Evolutionary conservation across 2,113 vertebrate species (phyloP), one percentile per base, ranked within the genome.

Genomic region (Carassius gibelio): DNA sequence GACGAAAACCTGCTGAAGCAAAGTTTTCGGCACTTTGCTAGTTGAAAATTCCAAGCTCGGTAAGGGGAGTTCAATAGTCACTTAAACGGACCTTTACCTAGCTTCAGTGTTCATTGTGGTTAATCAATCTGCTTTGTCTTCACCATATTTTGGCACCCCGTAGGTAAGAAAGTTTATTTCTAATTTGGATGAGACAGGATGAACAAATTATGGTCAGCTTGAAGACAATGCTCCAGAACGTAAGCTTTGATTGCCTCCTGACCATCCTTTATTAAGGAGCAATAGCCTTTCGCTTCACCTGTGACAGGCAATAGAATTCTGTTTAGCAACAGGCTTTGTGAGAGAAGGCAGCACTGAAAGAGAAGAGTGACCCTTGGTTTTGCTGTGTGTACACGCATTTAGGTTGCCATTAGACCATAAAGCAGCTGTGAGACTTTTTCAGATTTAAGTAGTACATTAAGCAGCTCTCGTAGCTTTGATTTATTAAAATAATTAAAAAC

Each of bases 191-290:
- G 89, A 88, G 89, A 91, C 86, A 92, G 90, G 88, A 74, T n/a
- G 84, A 71, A 85, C 88, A 93, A 93, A 93, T 92, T 92, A 91
- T 90, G 92, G 89, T 90, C 83, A 87, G 87, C 87, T 83, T 76
- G 30, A 80, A 86, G 88, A 90, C 91, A 92, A 86, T 84, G 88
- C 59, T 50, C 42, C 52, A 62, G 55, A 8, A 19, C 84, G 88
- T 76, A 69, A 4, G 84, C 85, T 88, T 69, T 92, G 89, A 93
- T 93, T 91, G 90, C 88, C 78, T 91, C 87, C 90, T 85, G 71
- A 88, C 90, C 74, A 76, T 89, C 90, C 88, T 86, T 92, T 88
- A 92, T 93, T 93, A 92, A 80, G 57, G 86, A 84, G 87, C 90
- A 89, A 89, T 91, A 59, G 34, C 88, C 88, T 48, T 82, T 55